Conservation (phyloP, 2,797 vertebrate species). For the Discoglossus pictus region DNA sequence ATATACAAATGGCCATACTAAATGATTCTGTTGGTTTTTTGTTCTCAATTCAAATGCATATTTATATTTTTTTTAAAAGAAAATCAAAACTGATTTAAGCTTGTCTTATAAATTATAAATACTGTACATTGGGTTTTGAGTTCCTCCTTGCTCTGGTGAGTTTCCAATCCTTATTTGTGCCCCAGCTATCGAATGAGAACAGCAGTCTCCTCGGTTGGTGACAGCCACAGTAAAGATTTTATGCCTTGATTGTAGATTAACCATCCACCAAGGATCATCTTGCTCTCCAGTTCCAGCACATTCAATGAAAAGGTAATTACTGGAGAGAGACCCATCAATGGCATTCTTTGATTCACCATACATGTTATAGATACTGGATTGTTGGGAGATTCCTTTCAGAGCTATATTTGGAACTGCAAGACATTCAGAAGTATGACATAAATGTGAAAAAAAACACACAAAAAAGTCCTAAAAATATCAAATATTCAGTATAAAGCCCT, state of each 20-base stretch:
- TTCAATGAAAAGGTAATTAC: conserved; percentile 29
- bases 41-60: too few relatives aligned
- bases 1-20: too few relatives aligned
- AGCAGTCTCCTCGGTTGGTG: conserved; percentile 47
- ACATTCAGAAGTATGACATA: not conserved
- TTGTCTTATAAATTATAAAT: too few relatives aligned
- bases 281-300: conserved; percentile 31
- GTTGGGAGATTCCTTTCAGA: conserved; percentile 24
- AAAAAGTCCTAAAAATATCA: too few relatives aligned
- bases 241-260: conserved; percentile 23
- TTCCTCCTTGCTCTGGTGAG: conserved; percentile 36
- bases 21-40: too few relatives aligned
- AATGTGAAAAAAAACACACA: too few relatives aligned
- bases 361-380: conserved; percentile 51
- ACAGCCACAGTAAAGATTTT: conserved; percentile 21
- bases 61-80: too few relatives aligned
- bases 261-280: conserved; percentile 47
- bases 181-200: conserved; percentile 10
- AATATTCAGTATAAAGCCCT: too few relatives aligned
- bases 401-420: conserved; percentile 49
- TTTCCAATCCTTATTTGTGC: conserved; percentile 42
- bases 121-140: conserved; percentile 44
- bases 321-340: conserved; percentile 24
- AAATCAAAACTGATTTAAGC: too few relatives aligned
- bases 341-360: conserved; percentile 44